Evolutionary conservation across 2,113 vertebrate genomes (phyloP).

Genomic region (Entomyzon cyanotis): DNA sequence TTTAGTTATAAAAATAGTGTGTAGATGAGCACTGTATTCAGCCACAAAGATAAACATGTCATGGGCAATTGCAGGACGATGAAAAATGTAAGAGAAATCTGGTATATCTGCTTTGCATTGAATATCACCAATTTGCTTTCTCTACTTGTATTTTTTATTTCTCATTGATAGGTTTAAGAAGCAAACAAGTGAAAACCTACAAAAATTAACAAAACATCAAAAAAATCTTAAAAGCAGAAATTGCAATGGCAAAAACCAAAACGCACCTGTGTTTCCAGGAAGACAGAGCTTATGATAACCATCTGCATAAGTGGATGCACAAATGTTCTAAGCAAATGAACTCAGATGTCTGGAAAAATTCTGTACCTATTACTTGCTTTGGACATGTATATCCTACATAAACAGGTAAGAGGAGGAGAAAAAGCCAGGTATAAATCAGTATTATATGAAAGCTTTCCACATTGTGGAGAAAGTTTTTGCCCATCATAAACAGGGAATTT

Average conservation of each 20-base stretch:
- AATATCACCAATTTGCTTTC: not conserved
- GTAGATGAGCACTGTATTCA: not conserved
- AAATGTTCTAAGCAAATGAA: not conserved
- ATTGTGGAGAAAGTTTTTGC: not conserved
- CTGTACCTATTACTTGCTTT: not conserved
- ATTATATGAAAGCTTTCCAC: not conserved
- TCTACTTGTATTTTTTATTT: not conserved
- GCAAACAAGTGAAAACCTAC: not conserved
- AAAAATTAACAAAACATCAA: not conserved
- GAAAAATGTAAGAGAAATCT: not conserved
- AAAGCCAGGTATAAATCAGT: not conserved
- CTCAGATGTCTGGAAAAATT: not conserved
- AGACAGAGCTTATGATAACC: not conserved
- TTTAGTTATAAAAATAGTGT: not conserved
- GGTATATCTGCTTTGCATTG: not conserved
- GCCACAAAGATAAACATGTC: fast-evolving
- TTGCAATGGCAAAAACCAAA: not conserved
- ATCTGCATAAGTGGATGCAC: not conserved
- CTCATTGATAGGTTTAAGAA: not conserved
- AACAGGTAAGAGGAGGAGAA: not conserved
- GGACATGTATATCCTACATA: not conserved
- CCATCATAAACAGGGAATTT: not conserved
- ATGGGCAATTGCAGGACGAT: not conserved
- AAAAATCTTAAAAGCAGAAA: not conserved
- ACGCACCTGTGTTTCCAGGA: not conserved